These are phyloP conservation scores for Glossophaga mutica DNA, from an alignment of 2,797 vertebrate species.

Conservation along the genomic window DNA sequence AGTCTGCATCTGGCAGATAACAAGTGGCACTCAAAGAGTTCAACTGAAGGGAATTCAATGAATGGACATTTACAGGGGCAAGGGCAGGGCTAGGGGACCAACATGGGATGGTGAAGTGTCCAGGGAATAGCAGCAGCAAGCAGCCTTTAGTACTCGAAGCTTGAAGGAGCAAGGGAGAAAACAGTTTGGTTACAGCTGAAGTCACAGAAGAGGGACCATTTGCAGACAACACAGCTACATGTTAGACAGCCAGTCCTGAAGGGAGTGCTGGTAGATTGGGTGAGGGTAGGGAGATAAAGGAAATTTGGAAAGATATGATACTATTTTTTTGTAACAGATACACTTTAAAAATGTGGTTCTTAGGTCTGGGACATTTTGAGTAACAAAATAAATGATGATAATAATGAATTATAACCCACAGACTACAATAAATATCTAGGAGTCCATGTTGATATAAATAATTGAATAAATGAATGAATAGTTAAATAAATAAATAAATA, in stretches of 20 bases:
- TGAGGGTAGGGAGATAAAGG: background rate
- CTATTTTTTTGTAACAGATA: background rate
- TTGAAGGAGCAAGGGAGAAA: background rate
- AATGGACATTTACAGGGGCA: background rate
- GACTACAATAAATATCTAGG: background rate
- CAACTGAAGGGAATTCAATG: background rate
- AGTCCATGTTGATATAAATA: background rate
- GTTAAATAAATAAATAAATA: background rate
- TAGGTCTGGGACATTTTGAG: background rate
- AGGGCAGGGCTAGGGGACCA: background rate
- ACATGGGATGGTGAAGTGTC: background rate
- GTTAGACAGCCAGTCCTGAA: background rate
- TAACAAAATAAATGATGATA: background rate
- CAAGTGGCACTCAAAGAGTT: background rate
- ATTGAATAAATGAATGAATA: background rate
- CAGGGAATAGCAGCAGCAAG: background rate
- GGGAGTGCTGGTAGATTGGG: rapidly evolving
- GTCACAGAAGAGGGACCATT: background rate
- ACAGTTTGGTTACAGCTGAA: background rate
- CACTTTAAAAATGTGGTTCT: background rate
- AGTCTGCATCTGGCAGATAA: background rate
- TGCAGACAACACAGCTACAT: background rate
- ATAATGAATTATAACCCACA: background rate
- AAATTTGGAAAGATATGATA: background rate
- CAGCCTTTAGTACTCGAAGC: background rate